These are phyloP conservation scores for Scolanthus callimorphus DNA, from an alignment of 92 coral and sea anemone genomes.

Conservation along the genomic window DNA sequence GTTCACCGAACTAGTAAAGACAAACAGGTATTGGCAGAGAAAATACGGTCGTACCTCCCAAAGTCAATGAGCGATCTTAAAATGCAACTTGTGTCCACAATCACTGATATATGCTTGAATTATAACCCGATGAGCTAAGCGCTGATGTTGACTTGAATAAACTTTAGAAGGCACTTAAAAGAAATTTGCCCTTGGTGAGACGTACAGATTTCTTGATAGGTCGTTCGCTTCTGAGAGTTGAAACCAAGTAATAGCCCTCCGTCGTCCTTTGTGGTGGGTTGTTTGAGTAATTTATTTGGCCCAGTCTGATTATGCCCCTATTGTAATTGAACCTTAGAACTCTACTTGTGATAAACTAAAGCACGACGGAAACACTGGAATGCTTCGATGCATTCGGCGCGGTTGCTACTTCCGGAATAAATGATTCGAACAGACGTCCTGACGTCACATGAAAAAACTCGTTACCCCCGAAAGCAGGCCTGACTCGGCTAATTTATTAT, in stretches of 20 bases:
- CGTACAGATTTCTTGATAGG: background rate
- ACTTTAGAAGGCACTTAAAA: constrained; percentile 6
- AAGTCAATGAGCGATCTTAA: constrained; percentile 22
- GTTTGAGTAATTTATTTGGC: constrained; percentile 79
- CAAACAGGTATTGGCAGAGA: background rate
- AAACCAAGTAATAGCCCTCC: background rate
- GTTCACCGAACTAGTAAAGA: background rate
- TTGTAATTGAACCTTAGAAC: constrained; percentile 87
- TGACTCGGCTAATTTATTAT: background rate
- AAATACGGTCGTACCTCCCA: background rate
- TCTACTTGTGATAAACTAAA: constrained; percentile 79
- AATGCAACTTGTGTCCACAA: constrained; percentile 30
- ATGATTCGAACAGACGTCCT: constrained; percentile 29
- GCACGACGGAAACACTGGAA: constrained; percentile 83
- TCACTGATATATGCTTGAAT: constrained; percentile 18
- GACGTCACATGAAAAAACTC: constrained; percentile 38
- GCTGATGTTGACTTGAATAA: constrained; percentile 33
- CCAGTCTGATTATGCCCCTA: constrained; percentile 72
- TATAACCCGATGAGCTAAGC: constrained; percentile 16
- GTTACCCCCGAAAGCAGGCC: background rate
- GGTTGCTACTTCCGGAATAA: constrained; percentile 85
- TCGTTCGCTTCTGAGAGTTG: background rate
- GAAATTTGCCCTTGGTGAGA: background rate
- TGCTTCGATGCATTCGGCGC: constrained; percentile 54
- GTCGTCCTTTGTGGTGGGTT: constrained; percentile 51